phyloP scores from a whole-genome alignment of 2,888 invertebrate genomes.

The Cephus pulcher region DNA sequence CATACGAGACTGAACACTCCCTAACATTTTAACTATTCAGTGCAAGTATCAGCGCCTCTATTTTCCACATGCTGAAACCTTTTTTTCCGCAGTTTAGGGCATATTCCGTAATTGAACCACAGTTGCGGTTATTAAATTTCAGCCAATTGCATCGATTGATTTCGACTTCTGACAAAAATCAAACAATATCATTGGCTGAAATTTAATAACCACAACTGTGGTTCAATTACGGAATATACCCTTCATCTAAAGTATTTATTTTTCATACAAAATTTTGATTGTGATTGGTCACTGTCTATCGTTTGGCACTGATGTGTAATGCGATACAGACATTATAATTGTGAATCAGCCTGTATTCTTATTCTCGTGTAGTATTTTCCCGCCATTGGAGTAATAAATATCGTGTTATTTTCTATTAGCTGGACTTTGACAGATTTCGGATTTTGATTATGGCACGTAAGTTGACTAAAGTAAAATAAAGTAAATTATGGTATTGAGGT shows the following conservation, averaged over 20 bases:
- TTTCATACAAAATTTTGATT: background rate
- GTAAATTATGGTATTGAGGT: background rate
- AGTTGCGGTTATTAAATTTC: too few relatives aligned
- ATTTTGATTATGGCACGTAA: background rate
- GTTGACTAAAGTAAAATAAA: background rate
- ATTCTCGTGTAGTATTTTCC: background rate
- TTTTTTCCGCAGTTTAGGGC: background rate
- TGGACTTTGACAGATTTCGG: background rate
- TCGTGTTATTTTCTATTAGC: background rate
- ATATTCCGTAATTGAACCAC: too few relatives aligned
- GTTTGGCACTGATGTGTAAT: background rate
- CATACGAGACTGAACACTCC: background rate
- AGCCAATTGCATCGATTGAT: too few relatives aligned
- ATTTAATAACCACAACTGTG: too few relatives aligned
- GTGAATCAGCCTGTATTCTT: background rate
- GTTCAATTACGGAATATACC: too few relatives aligned
- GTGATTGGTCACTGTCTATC: background rate
- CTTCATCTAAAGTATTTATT: background rate
- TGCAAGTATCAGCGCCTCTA: background rate
- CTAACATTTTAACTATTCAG: background rate
- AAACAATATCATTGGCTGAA: too few relatives aligned
- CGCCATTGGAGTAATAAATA: background rate
- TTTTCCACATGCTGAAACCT: background rate
- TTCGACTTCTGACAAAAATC: too few relatives aligned
- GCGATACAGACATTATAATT: background rate